Evolutionary conservation across 2,113 vertebrate species (phyloP).

Genomic region (Chlorodrepanis virens): DNA sequence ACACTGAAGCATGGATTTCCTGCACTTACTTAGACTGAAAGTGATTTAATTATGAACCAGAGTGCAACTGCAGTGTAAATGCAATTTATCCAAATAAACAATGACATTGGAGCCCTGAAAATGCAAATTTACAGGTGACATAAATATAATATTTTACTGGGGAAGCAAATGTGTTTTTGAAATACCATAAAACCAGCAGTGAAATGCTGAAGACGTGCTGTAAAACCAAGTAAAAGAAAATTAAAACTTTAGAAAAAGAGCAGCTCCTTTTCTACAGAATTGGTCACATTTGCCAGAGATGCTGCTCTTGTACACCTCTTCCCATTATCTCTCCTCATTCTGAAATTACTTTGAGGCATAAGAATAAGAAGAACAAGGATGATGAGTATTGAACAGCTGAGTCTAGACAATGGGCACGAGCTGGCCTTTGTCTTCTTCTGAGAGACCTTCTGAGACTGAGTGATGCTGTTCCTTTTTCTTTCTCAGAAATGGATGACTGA

Average conservation of each 20-base stretch:
- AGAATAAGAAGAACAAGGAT: conserved; percentile 5
- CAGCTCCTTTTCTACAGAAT: neutral
- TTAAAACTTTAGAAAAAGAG: neutral
- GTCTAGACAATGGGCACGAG: neutral
- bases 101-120: neutral
- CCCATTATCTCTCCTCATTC: conserved; percentile 1
- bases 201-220: neutral
- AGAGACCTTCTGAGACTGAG: conserved; percentile 1
- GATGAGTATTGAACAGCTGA: neutral
- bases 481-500: conserved; percentile 7
- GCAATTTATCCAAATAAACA: neutral
- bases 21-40: neutral
- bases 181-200: neutral
- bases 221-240: conserved; percentile 23
- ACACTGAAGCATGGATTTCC: conserved; percentile 30
- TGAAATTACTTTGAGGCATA: conserved; percentile 29
- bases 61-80: neutral
- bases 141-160: neutral
- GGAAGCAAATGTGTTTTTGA: neutral
- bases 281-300: neutral
- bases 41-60: conserved; percentile 16
- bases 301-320: neutral
- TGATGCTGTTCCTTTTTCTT: neutral
- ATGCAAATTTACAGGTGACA: neutral
- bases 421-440: conserved; percentile 20